These are phyloP conservation scores for Dolichoris vasculosae DNA, from an alignment of 1,140 invertebrate genomes.

Conservation along the genomic window DNA sequence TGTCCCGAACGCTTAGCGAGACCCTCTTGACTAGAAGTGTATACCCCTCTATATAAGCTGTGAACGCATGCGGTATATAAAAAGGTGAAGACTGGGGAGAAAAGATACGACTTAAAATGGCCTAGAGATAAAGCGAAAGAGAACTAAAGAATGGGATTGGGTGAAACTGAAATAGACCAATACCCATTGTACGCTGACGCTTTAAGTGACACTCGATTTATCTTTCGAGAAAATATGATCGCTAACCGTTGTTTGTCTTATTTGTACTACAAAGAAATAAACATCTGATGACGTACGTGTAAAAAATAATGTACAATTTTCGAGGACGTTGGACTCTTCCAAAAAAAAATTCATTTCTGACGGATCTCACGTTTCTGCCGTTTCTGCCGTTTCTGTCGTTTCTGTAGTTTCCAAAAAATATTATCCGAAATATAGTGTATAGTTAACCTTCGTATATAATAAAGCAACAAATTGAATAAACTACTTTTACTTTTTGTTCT, in stretches of 20 bases:
- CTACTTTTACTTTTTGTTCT: too few relatives aligned
- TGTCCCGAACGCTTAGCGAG: constrained; percentile 55
- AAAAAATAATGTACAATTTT: not conserved
- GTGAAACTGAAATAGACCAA: constrained; percentile 9
- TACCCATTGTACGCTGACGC: not conserved
- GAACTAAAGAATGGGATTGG: not conserved
- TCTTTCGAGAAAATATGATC: constrained; percentile 27
- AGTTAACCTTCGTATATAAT: too few relatives aligned
- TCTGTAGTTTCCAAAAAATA: too few relatives aligned
- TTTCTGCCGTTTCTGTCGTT: too few relatives aligned
- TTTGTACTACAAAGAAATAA: constrained; percentile 1
- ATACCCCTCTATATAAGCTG: not conserved
- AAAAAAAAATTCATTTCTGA: not conserved
- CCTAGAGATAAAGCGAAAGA: not conserved
- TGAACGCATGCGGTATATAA: constrained; percentile 7
- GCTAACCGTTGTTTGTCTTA: constrained; percentile 8
- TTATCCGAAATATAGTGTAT: too few relatives aligned
- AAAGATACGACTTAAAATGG: constrained; percentile 21
- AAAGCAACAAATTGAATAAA: too few relatives aligned
- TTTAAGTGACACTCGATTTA: constrained; percentile 40
- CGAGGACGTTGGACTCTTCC: not conserved
- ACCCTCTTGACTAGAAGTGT: constrained; percentile 55
- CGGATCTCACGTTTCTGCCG: not conserved
- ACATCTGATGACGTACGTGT: not conserved
- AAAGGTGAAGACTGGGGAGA: constrained; percentile 24